Evolutionary conservation across 2,113 vertebrate genomes (phyloP), one percentile per base, ranked within the genome.

Genomic region (Brachyhypopomus gauderio): DNA sequence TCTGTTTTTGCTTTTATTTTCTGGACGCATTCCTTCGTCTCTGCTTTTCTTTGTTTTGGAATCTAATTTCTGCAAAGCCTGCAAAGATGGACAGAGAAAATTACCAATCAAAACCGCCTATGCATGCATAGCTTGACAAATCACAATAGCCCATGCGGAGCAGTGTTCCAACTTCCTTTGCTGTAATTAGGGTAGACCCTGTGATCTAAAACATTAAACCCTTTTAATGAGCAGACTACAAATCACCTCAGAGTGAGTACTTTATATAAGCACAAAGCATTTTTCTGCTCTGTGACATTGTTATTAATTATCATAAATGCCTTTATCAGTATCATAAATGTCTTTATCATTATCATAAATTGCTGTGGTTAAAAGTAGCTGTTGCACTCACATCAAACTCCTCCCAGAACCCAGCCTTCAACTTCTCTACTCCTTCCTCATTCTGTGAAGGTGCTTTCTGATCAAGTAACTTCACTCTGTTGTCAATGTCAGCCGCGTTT

Each of bases 1-100:
- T 86, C 97, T 91, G 87, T 99, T 99, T 89, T 99, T 99, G 95
- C 95, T 94, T 90, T 98, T 99, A 87, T 99, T 99, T 86, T 99
- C 97, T 0, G 95, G 96, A 79, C 96, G 93, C 92, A 97, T 97
- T 0, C 97, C 97, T 81, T 99, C 97, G 14, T 95, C 94, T 69
- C 97, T 90, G 87, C 96, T 94, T 85, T 96, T 95, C 75, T 96
- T 92, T 83, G 96, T 92, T 88, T 97, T 98, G 1, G 95, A 92
- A 88, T 99, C 96, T 86, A 95, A 88, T 87, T 99, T 99, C 89
- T 98, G 97, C 79, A 98, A 91, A 84, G 92, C 92, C 97, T 99
- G 88, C 5, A 67, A 16, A 62, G 79, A 71, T 19, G 9, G 14
- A 56, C n/a, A 34, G 56, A 25, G 41, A 58, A 30, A 30, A 22